Conservation (phyloP, 2,888 invertebrate species). For the Noctua janthina region DNA sequence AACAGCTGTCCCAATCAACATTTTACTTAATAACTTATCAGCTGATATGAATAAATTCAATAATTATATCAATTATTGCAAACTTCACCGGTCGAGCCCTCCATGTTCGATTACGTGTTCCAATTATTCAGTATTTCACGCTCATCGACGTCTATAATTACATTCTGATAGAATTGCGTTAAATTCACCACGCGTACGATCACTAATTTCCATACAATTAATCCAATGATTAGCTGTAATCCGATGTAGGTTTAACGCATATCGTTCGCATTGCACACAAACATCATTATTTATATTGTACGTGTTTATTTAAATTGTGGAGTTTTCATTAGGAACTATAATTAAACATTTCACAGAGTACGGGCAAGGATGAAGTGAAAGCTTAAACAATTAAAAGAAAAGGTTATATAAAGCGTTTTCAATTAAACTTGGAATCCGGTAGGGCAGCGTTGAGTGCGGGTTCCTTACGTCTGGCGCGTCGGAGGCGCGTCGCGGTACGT, state of each 20-base stretch:
- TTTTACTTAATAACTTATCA: conserved; percentile 43
- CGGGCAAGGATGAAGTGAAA: conserved; percentile 70
- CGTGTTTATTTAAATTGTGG: conserved; percentile 68
- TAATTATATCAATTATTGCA: conserved; percentile 61
- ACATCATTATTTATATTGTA: conserved; percentile 65
- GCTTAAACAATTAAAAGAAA: conserved; percentile 85
- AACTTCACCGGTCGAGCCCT: conserved; percentile 61
- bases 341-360: conserved; percentile 73
- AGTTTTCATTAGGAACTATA: conserved; percentile 71
- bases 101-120: conserved; percentile 72
- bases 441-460: conserved; percentile 77
- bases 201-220: conserved; percentile 87
- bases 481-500: conserved; percentile 70
- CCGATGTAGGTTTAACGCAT: conserved; percentile 78
- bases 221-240: conserved; percentile 87
- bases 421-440: conserved; percentile 87
- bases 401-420: conserved; percentile 85
- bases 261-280: conserved; percentile 72
- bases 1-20: conserved; percentile 13
- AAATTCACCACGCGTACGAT: conserved; percentile 83
- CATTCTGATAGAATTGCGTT: conserved; percentile 87
- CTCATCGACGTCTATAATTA: conserved; percentile 88
- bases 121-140: conserved; percentile 88
- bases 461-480: conserved; percentile 74
- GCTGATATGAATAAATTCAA: conserved; percentile 58